Percentiles rank a stretch among this genome's conserved stretches.
phyloP scores from a whole-genome alignment of 2,113 vertebrate genomes.

The Lophius piscatorius region DNA sequence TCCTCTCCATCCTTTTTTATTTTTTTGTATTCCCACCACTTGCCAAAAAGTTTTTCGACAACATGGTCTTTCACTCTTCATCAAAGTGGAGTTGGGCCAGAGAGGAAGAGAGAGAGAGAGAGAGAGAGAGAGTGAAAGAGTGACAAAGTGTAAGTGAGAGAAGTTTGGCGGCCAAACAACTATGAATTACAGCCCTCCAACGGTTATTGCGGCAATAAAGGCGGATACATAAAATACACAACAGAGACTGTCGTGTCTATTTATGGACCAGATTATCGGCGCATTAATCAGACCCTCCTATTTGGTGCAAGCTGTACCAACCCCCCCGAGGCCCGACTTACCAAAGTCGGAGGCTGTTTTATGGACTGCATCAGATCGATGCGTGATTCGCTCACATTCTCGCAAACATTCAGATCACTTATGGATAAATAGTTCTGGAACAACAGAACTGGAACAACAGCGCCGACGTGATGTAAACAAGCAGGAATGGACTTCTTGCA shows the following conservation, averaged over 20 bases:
- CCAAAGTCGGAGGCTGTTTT: conserved; percentile 64
- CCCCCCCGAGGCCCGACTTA: conserved; percentile 42
- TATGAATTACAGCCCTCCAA: conserved; percentile 75
- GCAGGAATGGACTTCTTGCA: conserved; percentile 3
- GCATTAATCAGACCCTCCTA: conserved; percentile 78
- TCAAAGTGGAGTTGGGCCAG: conserved; percentile 60
- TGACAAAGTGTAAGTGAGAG: conserved; percentile 59
- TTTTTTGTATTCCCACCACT: conserved; percentile 48
- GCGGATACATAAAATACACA: conserved; percentile 81
- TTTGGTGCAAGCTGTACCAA: conserved; percentile 60
- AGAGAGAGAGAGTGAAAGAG: conserved; percentile 29
- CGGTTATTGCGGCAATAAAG: conserved; percentile 81
- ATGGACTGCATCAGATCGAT: conserved; percentile 63
- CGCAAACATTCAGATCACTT: conserved; percentile 48
- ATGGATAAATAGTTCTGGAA: conserved; percentile 35
- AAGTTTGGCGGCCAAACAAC: conserved; percentile 69
- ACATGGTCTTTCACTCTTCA: conserved; percentile 61
- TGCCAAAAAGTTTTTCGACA: conserved; percentile 69
- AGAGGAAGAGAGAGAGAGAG: conserved; percentile 24
- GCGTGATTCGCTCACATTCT: conserved; percentile 40
- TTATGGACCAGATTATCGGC: conserved; percentile 81
- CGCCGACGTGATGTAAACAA: conserved; percentile 11
- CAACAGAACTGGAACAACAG: conserved; percentile 31
- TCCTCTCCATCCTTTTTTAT: conserved; percentile 41
- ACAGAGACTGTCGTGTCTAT: conserved; percentile 78